Base-by-base conservation (phyloP, 2,113 vertebrate genomes). In the Gasterosteus aculeatus region DNA sequence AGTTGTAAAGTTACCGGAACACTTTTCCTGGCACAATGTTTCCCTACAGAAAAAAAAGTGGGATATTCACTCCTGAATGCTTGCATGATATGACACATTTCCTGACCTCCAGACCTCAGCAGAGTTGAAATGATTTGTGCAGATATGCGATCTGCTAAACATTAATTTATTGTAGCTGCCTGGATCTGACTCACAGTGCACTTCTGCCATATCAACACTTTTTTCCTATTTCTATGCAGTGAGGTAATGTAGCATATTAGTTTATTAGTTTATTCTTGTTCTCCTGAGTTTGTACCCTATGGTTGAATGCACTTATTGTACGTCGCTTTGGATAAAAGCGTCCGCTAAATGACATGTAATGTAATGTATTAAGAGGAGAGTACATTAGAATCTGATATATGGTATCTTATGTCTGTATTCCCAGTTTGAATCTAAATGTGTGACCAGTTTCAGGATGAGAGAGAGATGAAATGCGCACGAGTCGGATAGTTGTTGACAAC, bases 121-220 rank as follows among this genome's bases (percentile, higher is more conserved):
- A 19, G 61, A 60, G 31, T 14, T 15, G 41, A 69, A 38, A 75
- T 10, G 56, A 57, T 22, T 22, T 22, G 33, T 38, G 60, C 53
- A 29, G 60, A 35, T 33, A 33, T 33, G 33, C 33, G 33, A 3
- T 33, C 33, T 26, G 22, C 22, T 26, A 26, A 26, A 62, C 42
- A 31, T 60, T 2, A 63, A 85, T 76, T 67, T 7, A 68, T 73
- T 73, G 35, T 2, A 60, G 39, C 5, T 49, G 61, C 16, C 19
- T n/a, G 60, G 47, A 73, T 69, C 14, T 47, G 11, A 53, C 41
- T 39, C 42, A 38, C 39, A 18, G 16, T 22, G 49, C 22, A 44
- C 18, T 47, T 7, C 22, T 33, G 63, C 10, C 31, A 64, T 35
- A 69, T 51, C 16, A 6, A 14, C 12, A 47, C 2, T 42, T 61